Evolutionary conservation across 35 echinoderm and acorn worm genomes (phyloP).

Genomic region (Chiridota heheva): DNA sequence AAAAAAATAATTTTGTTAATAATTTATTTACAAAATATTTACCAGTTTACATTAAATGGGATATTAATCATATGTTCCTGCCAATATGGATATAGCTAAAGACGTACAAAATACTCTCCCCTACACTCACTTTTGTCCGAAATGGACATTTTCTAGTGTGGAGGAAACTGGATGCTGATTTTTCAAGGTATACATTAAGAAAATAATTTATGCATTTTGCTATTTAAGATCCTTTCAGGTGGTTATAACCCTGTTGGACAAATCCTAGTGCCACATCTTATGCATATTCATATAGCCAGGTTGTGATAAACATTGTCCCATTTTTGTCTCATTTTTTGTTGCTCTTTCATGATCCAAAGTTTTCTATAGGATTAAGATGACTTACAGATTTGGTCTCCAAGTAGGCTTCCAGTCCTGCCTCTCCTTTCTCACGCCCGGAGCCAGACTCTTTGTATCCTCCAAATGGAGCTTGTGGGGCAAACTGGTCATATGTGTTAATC

Average conservation of each 20-base stretch:
- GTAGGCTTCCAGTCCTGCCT: conserved; percentile 65
- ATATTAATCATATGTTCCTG: neutral
- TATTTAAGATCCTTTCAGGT: too few species aligned
- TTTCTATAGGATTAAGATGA: neutral
- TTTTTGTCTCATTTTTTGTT: neutral
- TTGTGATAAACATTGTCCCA: neutral
- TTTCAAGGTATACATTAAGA: neutral
- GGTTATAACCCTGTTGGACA: neutral
- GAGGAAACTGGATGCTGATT: neutral
- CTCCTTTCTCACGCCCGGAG: conserved; percentile 78
- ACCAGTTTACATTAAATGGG: neutral
- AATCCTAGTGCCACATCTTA: neutral
- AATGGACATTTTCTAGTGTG: neutral
- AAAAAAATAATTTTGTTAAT: neutral
- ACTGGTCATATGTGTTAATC: conserved; percentile 72
- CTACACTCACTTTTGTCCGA: neutral
- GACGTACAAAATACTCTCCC: neutral
- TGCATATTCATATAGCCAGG: neutral
- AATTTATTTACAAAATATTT: neutral
- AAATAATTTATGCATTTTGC: neutral
- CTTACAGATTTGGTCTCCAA: conserved; percentile 89
- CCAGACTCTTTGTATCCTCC: conserved; percentile 96
- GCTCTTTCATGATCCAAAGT: neutral
- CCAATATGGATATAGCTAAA: neutral
- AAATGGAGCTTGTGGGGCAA: conserved; percentile 49